phyloP scores from a whole-genome alignment of 1,140 invertebrate genomes.

The Drosophila lowei region DNA sequence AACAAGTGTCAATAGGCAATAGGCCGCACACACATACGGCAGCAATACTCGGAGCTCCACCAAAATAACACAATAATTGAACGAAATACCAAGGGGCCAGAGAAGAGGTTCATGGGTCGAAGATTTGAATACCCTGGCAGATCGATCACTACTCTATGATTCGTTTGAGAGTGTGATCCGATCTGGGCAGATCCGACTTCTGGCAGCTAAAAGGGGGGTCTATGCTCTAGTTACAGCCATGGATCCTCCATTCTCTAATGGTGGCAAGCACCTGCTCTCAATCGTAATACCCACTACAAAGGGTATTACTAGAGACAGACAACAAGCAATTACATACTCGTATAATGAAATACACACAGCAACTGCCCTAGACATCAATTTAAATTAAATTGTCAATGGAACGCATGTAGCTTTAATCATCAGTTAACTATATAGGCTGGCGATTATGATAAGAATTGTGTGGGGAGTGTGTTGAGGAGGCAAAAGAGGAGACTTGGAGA shows the following conservation, averaged over 20 bases:
- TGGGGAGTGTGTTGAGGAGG: constrained; percentile 16
- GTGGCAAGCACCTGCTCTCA: no score
- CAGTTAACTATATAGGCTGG: constrained; percentile 23
- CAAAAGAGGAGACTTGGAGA: background rate
- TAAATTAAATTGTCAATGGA: constrained; percentile 73
- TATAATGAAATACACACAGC: constrained; percentile 58
- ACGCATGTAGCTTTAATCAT: constrained; percentile 48
- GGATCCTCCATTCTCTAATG: no score
- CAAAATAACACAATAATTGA: constrained; percentile 57
- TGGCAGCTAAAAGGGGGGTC: no score
- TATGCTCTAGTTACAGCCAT: no score
- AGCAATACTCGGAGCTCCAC: constrained; percentile 27
- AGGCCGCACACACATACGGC: constrained; percentile 28
- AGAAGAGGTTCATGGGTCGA: no score
- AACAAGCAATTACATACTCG: constrained; percentile 36
- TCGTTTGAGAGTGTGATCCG: no score
- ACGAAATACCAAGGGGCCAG: constrained; percentile 5
- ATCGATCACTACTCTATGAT: no score
- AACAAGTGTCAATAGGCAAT: constrained; percentile 78
- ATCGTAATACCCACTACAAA: no score
- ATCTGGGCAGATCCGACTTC: no score
- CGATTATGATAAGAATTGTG: constrained; percentile 30
- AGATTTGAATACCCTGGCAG: no score
- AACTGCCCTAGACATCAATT: constrained; percentile 76
- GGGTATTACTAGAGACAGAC: background rate